Evolutionary conservation across 2,113 vertebrate genomes (phyloP).

Genomic region (Psettodes erumei): DNA sequence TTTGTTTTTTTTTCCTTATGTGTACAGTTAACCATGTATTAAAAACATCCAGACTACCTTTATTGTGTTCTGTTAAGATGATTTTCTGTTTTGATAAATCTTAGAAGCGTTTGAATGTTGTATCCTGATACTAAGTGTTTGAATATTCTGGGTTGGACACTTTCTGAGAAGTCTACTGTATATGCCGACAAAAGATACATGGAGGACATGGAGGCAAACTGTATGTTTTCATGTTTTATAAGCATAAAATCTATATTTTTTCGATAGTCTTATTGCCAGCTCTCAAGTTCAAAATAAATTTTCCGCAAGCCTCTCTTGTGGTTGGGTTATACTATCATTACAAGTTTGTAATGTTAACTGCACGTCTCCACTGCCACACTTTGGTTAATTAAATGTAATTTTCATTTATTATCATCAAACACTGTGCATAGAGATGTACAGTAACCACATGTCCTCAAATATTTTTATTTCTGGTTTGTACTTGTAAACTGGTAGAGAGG

Average conservation of each 20-base stretch:
- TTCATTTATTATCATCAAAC: no score
- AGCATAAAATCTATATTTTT: slow-evolving; percentile 86
- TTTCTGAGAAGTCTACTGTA: slow-evolving; percentile 42
- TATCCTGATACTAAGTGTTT: slow-evolving; percentile 72
- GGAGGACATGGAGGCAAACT: slow-evolving; percentile 57
- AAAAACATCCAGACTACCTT: slow-evolving; percentile 91
- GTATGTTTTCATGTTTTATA: slow-evolving; percentile 78
- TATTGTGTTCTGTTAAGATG: slow-evolving; percentile 81
- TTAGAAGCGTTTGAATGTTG: slow-evolving; percentile 65
- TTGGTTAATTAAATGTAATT: background rate
- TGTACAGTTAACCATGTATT: slow-evolving; percentile 99
- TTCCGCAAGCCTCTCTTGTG: slow-evolving; percentile 83
- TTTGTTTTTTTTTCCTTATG: slow-evolving; percentile 75
- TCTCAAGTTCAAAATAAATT: slow-evolving; percentile 95
- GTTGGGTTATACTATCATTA: slow-evolving; percentile 50
- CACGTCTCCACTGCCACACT: background rate
- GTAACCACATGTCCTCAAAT: background rate
- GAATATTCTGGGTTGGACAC: slow-evolving; percentile 18
- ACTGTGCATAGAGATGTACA: no score
- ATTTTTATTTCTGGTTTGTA: background rate
- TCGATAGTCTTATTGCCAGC: slow-evolving; percentile 90
- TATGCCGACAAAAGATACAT: slow-evolving; percentile 53
- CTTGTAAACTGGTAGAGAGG: background rate
- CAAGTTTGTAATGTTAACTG: slow-evolving; percentile 31
- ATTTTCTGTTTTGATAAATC: slow-evolving; percentile 64